Evolutionary conservation across 2,888 invertebrate genomes (phyloP), one percentile per base, ranked within the genome.

Genomic region (Seira sanloemensis): DNA sequence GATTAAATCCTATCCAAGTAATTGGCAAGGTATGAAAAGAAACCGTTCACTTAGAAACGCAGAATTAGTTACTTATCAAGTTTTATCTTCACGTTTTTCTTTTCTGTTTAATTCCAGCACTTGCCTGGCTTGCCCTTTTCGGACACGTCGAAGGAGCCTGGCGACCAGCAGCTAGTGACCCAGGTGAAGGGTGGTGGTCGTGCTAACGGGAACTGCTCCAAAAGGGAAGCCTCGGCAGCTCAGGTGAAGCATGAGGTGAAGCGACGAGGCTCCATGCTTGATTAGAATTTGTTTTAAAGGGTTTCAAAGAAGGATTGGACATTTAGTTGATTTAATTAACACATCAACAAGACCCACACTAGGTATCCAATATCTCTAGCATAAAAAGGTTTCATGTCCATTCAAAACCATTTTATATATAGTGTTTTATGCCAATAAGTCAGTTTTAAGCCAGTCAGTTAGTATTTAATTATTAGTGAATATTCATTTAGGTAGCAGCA

Each of bases 1-100:
- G 95, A 88, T 95, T 96, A 91, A 97, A 98, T 89, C 97, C 98
- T 82, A 98, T 99, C 91, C 97, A 98, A 89, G 98, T 98, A 86
- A 97, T 98, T 95, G 94, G 94, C 90, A 93, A 94, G 90, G 74
- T 76, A 74, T 12, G 12, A 50, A 50, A 50, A 16, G 50, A 2
- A 50, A 37, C 4, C 37, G 2, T 50, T 50, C n/a, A 9, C 19
- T 62, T 62, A 21, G n/a, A n/a, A n/a, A n/a, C n/a, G n/a, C n/a
- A n/a, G n/a, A n/a, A n/a, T n/a, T n/a, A 62, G 19, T 23, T 21
- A 21, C n/a, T 9, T 23, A 62, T 62, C 62, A 21, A 19, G 19
- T 62, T 62, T 54, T 58, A 73, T 18, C 24, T 50, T 24, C 27
- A 46, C 66, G 37, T 46, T 24, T 67, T 37, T 75, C 21, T 67